A percentile compares a stretch with the other conserved stretches of the same genome.
These are phyloP conservation scores for Prenolepis imparis DNA, from an alignment of 2,888 invertebrate species.

Conservation along the genomic window DNA sequence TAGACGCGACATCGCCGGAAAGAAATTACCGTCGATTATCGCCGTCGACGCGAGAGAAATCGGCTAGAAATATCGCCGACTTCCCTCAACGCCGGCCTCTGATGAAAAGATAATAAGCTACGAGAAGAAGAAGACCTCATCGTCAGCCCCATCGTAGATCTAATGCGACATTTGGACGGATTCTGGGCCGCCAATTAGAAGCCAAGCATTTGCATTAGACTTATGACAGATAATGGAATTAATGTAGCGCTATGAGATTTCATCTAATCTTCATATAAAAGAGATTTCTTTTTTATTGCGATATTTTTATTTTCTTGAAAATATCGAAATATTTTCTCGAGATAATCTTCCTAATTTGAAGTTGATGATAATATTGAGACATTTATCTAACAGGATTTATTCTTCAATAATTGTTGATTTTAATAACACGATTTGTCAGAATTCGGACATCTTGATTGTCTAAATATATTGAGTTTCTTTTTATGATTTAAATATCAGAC, in stretches of 20 bases:
- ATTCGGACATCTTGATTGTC: not conserved
- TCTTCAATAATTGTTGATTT: slow-evolving; percentile 9
- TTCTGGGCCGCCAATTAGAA: slow-evolving; percentile 35
- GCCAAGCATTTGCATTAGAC: not conserved
- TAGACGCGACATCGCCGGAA: slow-evolving; percentile 31
- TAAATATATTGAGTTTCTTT: slow-evolving; percentile 1
- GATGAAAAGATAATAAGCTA: slow-evolving; percentile 60
- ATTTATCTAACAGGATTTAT: not conserved
- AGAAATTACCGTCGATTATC: slow-evolving; percentile 68
- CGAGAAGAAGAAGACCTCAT: slow-evolving; percentile 11
- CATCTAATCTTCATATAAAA: not conserved
- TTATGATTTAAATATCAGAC: slow-evolving; percentile 14
- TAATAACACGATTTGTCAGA: not conserved
- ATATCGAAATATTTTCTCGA: not conserved
- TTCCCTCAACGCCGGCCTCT: slow-evolving; percentile 19
- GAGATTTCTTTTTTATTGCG: not conserved
- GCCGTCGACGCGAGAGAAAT: slow-evolving; percentile 28
- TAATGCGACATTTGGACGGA: slow-evolving; percentile 36
- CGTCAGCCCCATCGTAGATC: not conserved
- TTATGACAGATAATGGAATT: not conserved
- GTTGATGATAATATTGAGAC: not conserved
- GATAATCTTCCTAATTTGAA: not conserved
- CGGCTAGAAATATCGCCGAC: slow-evolving; percentile 60
- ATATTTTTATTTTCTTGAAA: not conserved
- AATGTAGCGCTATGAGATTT: not conserved